Base-by-base conservation (phyloP, 2,797 vertebrate genomes). In the Cyprinella venusta region DNA sequence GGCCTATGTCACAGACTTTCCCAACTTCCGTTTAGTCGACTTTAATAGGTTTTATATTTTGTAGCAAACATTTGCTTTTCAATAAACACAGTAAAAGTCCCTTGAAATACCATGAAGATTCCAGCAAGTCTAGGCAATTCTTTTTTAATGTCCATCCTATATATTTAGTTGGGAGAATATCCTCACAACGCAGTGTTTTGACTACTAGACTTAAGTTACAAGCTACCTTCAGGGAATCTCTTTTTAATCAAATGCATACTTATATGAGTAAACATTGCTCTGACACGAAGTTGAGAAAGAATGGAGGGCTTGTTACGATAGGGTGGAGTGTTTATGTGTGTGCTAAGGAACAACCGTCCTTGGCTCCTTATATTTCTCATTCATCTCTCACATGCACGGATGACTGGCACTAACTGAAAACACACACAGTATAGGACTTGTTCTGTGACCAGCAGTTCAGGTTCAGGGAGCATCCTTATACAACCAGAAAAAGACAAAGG, bases 361-460 rank as follows among this genome's bases (percentile, higher is more conserved):
- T 45, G 30, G 38, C 75, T 70, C 10, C 71, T 56, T 76, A 36
- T 70, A 83, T 77, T 77, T 75, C 81, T 77, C 40, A 71, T 61
- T 80, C 67, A 71, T 78, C 54, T 71, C 75, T 83, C 54, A 52
- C 36, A 36, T 6, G 33, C 75, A 83, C 64, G 82, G 65, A 50
- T 83, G 74, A 83, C 16, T 63, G 74, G 54, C 42, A 63, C 54
- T 78, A 48, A 83, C 74, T 77, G 52, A 83, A 83, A 83, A 78
- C 65, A 83, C 45, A 77, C 63, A 68, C 54, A 59, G 52, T 33
- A 24, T 19, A 69, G 63, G 30, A 36, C 64, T 24, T 50, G 24
- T 69, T 82, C 26, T 83, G 64, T 83, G 45, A 79, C 64, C 50
- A 68, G 67, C 65, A 70, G 75, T 78, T 64, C 38, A 64, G 75